Evolutionary conservation across 2,888 invertebrate species (phyloP).

Genomic region (Argyra leucocephala): DNA sequence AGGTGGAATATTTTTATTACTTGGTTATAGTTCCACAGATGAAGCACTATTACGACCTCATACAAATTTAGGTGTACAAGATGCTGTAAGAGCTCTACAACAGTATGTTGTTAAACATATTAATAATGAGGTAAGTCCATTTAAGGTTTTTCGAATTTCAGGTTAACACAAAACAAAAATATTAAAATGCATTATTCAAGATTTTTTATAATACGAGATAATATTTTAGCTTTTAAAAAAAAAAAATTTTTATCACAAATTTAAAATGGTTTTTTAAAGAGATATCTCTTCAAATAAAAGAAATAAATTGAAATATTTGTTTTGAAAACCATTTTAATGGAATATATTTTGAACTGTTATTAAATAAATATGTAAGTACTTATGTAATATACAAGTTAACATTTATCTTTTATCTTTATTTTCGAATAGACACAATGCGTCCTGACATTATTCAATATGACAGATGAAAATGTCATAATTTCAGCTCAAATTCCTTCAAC

Average conservation of each 20-base stretch:
- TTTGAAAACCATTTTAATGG: too few species aligned
- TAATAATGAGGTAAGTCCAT: conserved; percentile 54
- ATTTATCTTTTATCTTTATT: not conserved
- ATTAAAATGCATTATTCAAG: too few species aligned
- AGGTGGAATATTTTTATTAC: conserved; percentile 77
- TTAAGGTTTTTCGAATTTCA: too few species aligned
- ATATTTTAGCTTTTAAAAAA: too few species aligned
- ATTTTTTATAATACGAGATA: too few species aligned
- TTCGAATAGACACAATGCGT: conserved; percentile 69
- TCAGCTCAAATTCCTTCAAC: conserved; percentile 62
- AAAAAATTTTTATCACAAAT: too few species aligned
- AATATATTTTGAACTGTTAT: too few species aligned
- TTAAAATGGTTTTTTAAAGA: too few species aligned
- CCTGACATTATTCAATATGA: conserved; percentile 73
- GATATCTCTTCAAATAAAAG: too few species aligned
- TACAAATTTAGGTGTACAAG: conserved; percentile 74
- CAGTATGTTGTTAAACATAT: conserved; percentile 65
- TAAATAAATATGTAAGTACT: too few species aligned
- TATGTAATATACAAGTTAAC: not conserved
- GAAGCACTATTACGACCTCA: conserved; percentile 72
- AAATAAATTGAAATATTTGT: too few species aligned
- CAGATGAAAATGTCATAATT: conserved; percentile 80
- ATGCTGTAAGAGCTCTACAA: conserved; percentile 72
- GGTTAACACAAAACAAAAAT: too few species aligned
- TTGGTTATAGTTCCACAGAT: conserved; percentile 84